Conservation (phyloP, 2,888 invertebrate genomes). For the Drosophila nr. medialis region DNA sequence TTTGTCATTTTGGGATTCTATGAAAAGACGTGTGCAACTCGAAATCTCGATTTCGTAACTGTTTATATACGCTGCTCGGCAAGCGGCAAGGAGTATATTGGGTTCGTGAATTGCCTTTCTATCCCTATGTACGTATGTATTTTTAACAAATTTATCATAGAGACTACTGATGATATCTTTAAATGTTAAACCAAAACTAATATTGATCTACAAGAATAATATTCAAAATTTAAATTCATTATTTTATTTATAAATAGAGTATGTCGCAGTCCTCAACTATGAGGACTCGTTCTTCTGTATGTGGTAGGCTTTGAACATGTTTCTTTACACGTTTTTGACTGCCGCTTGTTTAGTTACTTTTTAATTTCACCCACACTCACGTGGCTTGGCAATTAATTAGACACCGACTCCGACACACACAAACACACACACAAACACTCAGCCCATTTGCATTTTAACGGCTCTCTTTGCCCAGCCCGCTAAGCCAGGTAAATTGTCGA, state of each 20-base stretch:
- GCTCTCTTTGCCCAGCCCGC: constrained; percentile 31
- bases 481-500: constrained; percentile 30
- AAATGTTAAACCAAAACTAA: not conserved
- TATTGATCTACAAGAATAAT: not conserved
- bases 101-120: not conserved
- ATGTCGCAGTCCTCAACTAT: constrained; percentile 6
- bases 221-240: no score
- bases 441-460: constrained; percentile 62
- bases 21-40: constrained; percentile 21
- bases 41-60: constrained; percentile 71
- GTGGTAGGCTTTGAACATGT: constrained; percentile 31
- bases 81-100: not conserved
- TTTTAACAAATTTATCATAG: not conserved
- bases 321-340: constrained; percentile 43
- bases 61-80: constrained; percentile 37
- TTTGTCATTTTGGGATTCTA: constrained; percentile 52
- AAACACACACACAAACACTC: constrained; percentile 16
- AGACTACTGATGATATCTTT: not conserved
- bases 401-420: constrained; percentile 18
- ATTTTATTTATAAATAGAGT: constrained; percentile 5
- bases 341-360: constrained; percentile 55
- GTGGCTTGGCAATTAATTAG: constrained; percentile 60
- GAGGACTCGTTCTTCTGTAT: constrained; percentile 7
- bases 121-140: not conserved
- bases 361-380: constrained; percentile 72